Base-by-base conservation (phyloP, 2,113 vertebrate genomes). In the Callospermophilus lateralis region DNA sequence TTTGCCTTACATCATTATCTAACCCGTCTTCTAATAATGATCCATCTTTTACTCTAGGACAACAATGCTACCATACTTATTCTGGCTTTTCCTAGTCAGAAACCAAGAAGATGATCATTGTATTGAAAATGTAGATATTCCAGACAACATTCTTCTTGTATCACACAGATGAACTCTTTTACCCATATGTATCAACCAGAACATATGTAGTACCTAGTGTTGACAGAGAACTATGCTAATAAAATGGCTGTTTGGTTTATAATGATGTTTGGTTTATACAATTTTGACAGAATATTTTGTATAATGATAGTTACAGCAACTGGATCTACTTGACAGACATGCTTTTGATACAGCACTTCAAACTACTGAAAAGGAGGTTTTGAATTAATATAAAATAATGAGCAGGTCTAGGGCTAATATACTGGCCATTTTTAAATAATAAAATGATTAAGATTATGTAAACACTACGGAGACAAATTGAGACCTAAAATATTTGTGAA, bases 401-500 rank as follows among this genome's bases (percentile, higher is more conserved):
- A 94, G 19, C 15, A 84, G 10, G 4, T 55, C 42, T 81, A 7
- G 37, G 95, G 74, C 79, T 74, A 80, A 73, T 20, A 32, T 1
- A 80, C 67, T 12, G 55, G 78, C 7, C 15, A 39, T 34, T 89
- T 89, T 90, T 10, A 32, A 93, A 88, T 80, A 77, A 73, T 37
- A 89, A 93, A 88, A 93, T 83, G 4, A 79, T 83, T 85, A 68
- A 55, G 81, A 88, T 85, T 95, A 26, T 90, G 16, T 65, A 78
- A 85, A 88, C 1, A 67, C 9, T 81, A 19, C 45, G 30, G 84
- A 94, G 22, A 67, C 73, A 94, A 80, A 85, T 61, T 96, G 22
- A 97, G 30, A 88, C 12, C 83, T 91, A 93, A 94, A 93, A 88
- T 76, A 34, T 81, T 95, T 63, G 8, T 87, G 65, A 81, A 92